A percentile compares a stretch with the other conserved stretches of the same genome.
Evolutionary conservation across 2,113 vertebrate genomes (phyloP).

Genomic region (Morone chrysops): DNA sequence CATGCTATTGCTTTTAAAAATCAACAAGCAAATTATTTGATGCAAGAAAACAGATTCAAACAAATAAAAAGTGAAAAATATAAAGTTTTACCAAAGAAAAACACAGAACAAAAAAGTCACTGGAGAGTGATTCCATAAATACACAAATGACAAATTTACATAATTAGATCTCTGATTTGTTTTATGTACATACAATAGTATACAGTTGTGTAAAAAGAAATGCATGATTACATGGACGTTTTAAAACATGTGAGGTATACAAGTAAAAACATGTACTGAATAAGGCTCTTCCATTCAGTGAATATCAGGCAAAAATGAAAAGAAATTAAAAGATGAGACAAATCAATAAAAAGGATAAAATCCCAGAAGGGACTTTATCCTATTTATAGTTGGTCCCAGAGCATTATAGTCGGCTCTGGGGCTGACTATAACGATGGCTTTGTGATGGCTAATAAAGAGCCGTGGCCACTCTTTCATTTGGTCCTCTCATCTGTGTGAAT

Average conservation of each 20-base stretch:
- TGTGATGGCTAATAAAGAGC: conserved; percentile 81
- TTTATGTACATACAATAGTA: conserved; percentile 84
- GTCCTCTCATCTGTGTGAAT: conserved; percentile 78
- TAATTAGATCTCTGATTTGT: conserved; percentile 77
- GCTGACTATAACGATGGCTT: conserved; percentile 88
- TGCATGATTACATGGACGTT: conserved; percentile 75
- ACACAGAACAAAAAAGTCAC: conserved; percentile 75
- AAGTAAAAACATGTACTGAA: conserved; percentile 90
- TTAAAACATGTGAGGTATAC: conserved; percentile 92
- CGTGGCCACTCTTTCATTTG: conserved; percentile 80
- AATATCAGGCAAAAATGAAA: conserved; percentile 82
- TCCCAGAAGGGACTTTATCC: conserved; percentile 67
- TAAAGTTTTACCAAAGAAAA: conserved; percentile 79
- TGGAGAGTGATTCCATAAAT: conserved; percentile 77
- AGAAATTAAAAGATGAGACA: conserved; percentile 72
- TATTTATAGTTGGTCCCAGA: conserved; percentile 36
- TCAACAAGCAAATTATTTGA: conserved; percentile 83
- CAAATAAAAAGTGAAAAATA: conserved; percentile 75
- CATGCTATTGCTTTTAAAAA: conserved; percentile 97
- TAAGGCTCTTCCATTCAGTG: conserved; percentile 93
- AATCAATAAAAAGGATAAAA: conserved; percentile 74
- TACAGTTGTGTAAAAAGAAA: conserved; percentile 86
- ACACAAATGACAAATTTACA: conserved; percentile 83
- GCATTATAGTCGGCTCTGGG: conserved; percentile 69
- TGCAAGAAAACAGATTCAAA: conserved; percentile 85